Conservation (phyloP, 2,113 vertebrate genomes). For the Paedocypris sp. region DNA sequence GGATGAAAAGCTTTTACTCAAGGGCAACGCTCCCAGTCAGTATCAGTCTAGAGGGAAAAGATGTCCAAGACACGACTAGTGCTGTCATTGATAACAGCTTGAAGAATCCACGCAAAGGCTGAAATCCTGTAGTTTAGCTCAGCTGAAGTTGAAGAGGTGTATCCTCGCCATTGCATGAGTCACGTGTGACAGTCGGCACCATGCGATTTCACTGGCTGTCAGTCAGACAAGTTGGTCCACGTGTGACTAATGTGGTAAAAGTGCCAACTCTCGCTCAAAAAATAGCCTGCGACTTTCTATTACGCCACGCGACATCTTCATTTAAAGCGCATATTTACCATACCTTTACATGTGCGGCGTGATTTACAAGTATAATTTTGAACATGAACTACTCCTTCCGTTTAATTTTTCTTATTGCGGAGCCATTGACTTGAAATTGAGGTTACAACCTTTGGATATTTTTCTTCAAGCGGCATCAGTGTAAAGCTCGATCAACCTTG, state of each 20-base stretch:
- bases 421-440: conserved; percentile 9
- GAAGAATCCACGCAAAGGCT: not conserved
- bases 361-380: no score
- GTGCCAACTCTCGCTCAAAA: not conserved
- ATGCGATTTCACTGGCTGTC: not conserved
- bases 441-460: not conserved
- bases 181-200: not conserved
- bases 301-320: no score
- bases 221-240: not conserved
- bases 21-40: conserved; percentile 8
- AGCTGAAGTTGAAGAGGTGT: not conserved
- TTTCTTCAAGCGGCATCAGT: conserved; percentile 1
- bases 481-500: conserved; percentile 1
- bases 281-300: no score
- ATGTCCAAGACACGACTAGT: not conserved
- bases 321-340: no score
- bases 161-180: not conserved
- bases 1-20: conserved; percentile 19
- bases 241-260: not conserved
- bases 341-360: no score
- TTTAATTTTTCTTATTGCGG: not conserved
- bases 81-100: not conserved
- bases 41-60: not conserved
- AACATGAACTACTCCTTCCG: not conserved
- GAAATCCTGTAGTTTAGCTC: not conserved